Evolutionary conservation across 2,797 vertebrate species (phyloP), one percentile per base, ranked within the genome.

Genomic region (Poeciliopsis turneri): DNA sequence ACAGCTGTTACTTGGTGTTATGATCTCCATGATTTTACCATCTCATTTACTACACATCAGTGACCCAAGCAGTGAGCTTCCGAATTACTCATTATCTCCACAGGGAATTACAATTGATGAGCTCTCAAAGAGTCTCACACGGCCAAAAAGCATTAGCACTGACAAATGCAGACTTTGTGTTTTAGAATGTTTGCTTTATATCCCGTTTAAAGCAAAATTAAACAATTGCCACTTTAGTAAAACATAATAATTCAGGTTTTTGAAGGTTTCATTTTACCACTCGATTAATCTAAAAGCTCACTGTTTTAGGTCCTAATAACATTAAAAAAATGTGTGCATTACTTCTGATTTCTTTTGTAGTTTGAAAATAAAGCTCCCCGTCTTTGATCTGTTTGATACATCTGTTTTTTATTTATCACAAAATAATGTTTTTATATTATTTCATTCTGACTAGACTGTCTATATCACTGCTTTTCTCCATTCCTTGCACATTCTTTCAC

Each of bases 171-270:
- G 33, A 36, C 20, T 39, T 59, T 78, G 18, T 53, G 72, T 66
- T 81, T 80, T 49, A 71, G 71, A 55, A 33, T 43, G 18, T 30
- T 66, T 84, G 72, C 41, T 79, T 69, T 72, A 76, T 12, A 3
- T 76, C 1, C 4, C 4, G 41, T 0, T 75, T 45, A 77, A 72
- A 55, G 47, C 49, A 20, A 64, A 78, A 49, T n/a, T 43, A 15
- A 69, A 43, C 66, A 28, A n/a, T 69, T 43, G 11, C 23, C 11
- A n/a, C 39, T 45, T 69, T 68, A 41, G 18, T 41, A 39, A 68
- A 41, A 25, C 36, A 68, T 41, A 20, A 69, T 11, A 39, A 43
- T 8, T 69, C 20, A 10, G 4, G 23, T 18, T 23, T 20, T n/a
- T 3, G 18, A 51, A 72, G 30, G 3, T 4, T 51, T 72, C 1